These are phyloP conservation scores for Penaeus japonicus DNA, from an alignment of 1,140 invertebrate species.

Conservation along the genomic window DNA sequence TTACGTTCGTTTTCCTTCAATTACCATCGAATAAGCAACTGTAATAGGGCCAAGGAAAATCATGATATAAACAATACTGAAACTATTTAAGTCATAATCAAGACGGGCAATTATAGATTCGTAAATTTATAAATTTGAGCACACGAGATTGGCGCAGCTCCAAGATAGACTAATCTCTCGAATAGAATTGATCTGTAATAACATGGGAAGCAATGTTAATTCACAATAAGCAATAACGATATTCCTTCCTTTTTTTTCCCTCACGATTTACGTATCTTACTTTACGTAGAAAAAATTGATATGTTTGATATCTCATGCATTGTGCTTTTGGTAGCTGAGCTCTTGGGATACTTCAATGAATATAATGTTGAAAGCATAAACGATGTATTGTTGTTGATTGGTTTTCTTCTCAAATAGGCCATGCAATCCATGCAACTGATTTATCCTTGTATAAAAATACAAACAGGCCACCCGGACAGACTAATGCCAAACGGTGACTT, in stretches of 20 bases:
- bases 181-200: constrained; percentile 17
- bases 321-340: constrained; percentile 18
- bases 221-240: constrained; percentile 1
- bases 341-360: neutral
- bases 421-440: constrained; percentile 18
- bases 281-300: constrained; percentile 49
- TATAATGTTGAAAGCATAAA: constrained; percentile 33
- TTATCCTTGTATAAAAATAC: constrained; percentile 22
- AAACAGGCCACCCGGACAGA: constrained; percentile 55
- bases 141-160: no score
- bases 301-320: constrained; percentile 50
- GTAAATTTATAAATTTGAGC: no score
- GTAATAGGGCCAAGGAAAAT: no score
- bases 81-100: no score
- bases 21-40: no score
- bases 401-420: constrained; percentile 20
- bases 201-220: constrained; percentile 26
- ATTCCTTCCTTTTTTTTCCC: neutral
- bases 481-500: constrained; percentile 53
- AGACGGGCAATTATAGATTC: no score
- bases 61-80: no score
- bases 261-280: constrained; percentile 31
- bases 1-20: no score
- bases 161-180: neutral
- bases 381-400: neutral